These are phyloP conservation scores for Rhopalosiphum maidis DNA, from an alignment of 1,140 invertebrate genomes.

Conservation along the genomic window DNA sequence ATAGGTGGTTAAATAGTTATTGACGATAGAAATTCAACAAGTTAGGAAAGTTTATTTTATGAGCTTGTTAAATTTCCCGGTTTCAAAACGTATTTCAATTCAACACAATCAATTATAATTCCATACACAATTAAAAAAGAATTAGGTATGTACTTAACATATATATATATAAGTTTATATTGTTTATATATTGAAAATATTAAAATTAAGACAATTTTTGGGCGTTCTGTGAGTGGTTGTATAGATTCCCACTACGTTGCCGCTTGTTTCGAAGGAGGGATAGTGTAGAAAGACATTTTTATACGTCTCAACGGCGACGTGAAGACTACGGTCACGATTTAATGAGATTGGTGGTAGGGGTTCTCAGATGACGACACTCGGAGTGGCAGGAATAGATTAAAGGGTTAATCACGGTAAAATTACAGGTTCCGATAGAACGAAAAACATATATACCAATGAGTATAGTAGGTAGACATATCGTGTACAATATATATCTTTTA, in stretches of 20 bases:
- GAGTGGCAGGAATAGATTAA: slow-evolving; percentile 1
- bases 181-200: not conserved
- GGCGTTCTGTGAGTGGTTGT: not conserved
- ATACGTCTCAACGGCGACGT: not conserved
- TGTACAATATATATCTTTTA: not conserved
- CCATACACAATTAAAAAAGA: not conserved
- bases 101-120: not conserved
- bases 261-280: not conserved
- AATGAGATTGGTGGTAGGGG: slow-evolving; percentile 11
- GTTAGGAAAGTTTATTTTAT: not conserved
- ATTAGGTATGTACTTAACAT: not conserved
- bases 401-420: not conserved
- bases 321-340: not conserved
- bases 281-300: not conserved
- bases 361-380: not conserved
- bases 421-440: not conserved
- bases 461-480: not conserved
- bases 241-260: not conserved
- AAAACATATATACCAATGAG: not conserved
- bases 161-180: not conserved
- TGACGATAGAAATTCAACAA: not conserved
- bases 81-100: not conserved
- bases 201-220: not conserved
- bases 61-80: not conserved
- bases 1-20: not conserved